phyloP scores from a whole-genome alignment of 2,113 vertebrate species.

The Esox niger region DNA sequence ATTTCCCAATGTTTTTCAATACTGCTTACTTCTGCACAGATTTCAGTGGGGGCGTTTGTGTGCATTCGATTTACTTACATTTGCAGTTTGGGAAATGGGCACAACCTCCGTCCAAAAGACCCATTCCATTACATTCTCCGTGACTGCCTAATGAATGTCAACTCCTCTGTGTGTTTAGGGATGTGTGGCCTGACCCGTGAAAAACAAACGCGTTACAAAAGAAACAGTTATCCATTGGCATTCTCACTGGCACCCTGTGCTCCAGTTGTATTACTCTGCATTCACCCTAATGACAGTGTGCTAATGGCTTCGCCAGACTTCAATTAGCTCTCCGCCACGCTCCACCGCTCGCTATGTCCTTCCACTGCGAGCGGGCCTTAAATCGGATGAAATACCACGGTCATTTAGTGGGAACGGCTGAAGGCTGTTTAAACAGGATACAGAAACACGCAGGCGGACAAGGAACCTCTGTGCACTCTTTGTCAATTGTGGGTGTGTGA shows the following conservation, averaged over 20 bases:
- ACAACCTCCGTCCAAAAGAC: too few relatives aligned
- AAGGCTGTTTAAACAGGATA: conserved; percentile 51
- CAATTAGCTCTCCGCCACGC: conserved; percentile 57
- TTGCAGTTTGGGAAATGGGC: too few relatives aligned
- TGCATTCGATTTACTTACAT: too few relatives aligned
- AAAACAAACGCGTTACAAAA: conserved; percentile 12
- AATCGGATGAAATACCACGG: conserved; percentile 59
- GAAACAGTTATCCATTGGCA: conserved; percentile 22
- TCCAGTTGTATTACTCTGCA: conserved; percentile 47
- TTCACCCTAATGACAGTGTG: conserved; percentile 53
- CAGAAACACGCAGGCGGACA: conserved; percentile 13
- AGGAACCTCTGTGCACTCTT: neutral
- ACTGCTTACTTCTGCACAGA: too few relatives aligned
- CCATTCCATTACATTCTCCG: too few relatives aligned
- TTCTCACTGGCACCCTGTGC: conserved; percentile 10
- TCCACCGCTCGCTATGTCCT: conserved; percentile 39
- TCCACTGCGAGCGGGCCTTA: conserved; percentile 47
- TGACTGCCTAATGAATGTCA: too few relatives aligned
- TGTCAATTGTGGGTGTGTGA: too few relatives aligned
- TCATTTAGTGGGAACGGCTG: conserved; percentile 48
- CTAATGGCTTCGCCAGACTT: conserved; percentile 66
- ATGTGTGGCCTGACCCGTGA: conserved; percentile 30
- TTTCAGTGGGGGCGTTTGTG: too few relatives aligned
- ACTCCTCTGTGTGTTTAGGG: neutral
- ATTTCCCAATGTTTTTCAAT: too few relatives aligned